A percentile compares a stretch with the other conserved stretches of the same genome.
Conservation (phyloP, 2,888 invertebrate genomes). For the Caenorhabditis panamensis region DNA sequence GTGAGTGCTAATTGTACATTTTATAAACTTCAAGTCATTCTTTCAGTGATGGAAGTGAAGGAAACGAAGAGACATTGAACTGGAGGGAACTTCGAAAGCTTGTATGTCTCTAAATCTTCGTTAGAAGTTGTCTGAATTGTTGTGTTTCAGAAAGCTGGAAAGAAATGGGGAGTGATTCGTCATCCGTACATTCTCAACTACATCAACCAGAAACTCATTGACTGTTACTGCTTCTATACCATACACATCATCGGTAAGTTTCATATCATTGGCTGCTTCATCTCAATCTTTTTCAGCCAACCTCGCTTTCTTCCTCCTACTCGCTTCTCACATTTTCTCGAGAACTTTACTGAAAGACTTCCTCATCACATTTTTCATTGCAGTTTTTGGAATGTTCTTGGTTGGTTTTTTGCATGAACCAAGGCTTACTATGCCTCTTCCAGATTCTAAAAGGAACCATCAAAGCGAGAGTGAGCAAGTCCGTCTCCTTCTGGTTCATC, state of each 20-base stretch:
- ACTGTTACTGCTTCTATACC: conserved; percentile 75
- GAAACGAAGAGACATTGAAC: conserved; percentile 23
- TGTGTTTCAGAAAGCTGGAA: conserved; percentile 32
- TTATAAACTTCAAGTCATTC: background rate
- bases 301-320: conserved; percentile 77
- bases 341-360: conserved; percentile 67
- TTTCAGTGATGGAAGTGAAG: conserved; percentile 37
- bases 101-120: conserved; percentile 29
- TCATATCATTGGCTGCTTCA: background rate
- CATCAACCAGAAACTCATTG: conserved; percentile 72
- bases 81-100: conserved; percentile 60
- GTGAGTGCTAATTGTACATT: conserved; percentile 18
- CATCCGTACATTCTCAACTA: conserved; percentile 78
- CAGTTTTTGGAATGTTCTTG: conserved; percentile 75
- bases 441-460: conserved; percentile 78
- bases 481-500: conserved; percentile 75
- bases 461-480: conserved; percentile 63
- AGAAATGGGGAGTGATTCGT: conserved; percentile 76
- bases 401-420: conserved; percentile 52
- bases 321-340: conserved; percentile 77
- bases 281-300: conserved; percentile 62
- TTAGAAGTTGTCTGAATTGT: too few species aligned
- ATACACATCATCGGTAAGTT: conserved; percentile 64
- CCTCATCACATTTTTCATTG: conserved; percentile 72
- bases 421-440: conserved; percentile 13